Evolutionary conservation across 2,797 vertebrate genomes (phyloP), one percentile per base, ranked within the genome.

Genomic region (Acestrorhynchus altus): DNA sequence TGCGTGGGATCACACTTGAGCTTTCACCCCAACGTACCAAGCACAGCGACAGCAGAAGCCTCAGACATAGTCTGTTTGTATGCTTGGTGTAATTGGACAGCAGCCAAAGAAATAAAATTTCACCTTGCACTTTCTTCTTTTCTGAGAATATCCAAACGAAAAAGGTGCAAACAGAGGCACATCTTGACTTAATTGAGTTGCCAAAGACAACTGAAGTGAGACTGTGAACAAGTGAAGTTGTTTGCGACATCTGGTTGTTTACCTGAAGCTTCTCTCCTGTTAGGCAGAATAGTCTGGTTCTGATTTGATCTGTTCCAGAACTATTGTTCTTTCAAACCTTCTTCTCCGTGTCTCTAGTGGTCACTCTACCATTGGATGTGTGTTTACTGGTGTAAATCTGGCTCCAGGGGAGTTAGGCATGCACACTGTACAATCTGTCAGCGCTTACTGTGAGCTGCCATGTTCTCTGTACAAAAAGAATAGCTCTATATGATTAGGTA

Each of bases 161-260:
- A 61, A 79, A 46, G 28, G 40, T 16, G 46, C 12, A 40, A 16
- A 65, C n/a, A 54, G 44, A 76, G 46, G 47, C 40, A 63, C 54
- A 71, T 40, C 24, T 72, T 47, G 11, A 46, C 65, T 74, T 72
- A 79, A 79, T 76, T 77, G 72, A 74, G 22, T 61, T 31, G 22
- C 65, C 64, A 24, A 77, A 24, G 69, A 71, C 40, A 74, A 69
- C 24, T 61, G 6, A 64, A 73, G 70, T 68, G 47, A 69, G 56
- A 73, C 66, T 35, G 31, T 35, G 31, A 35, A 35, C 31, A 35
- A 35, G 31, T 35, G 22, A 39, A 73, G 35, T 52, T 51, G 72
- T 60, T 31, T 52, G 59, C 26, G 52, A 10, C 44, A 26, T 63
- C 22, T 63, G 72, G 59, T 63, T 64, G 46, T 52, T 20, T 9